Evolutionary conservation across 1,140 invertebrate genomes (phyloP).

Genomic region (Cataglyphis hispanica): DNA sequence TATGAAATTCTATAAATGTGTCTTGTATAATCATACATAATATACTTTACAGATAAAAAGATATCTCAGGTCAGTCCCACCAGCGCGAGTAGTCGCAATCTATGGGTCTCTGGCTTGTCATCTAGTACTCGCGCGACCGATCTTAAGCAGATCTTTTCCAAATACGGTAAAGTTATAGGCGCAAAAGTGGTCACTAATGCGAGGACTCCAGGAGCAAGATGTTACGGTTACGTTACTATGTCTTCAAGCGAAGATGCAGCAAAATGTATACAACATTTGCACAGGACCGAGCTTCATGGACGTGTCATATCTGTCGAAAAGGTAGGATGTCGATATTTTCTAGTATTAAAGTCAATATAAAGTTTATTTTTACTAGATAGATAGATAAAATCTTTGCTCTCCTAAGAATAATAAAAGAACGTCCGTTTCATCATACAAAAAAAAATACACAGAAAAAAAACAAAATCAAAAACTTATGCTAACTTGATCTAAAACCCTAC

Average conservation of each 20-base stretch:
- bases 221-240: slow-evolving; percentile 98
- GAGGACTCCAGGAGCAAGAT: slow-evolving; percentile 94
- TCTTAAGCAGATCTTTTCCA: slow-evolving; percentile 95
- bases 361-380: background rate
- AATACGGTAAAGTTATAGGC: slow-evolving; percentile 97
- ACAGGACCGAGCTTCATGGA: slow-evolving; percentile 96
- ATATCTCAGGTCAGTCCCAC: slow-evolving; percentile 76
- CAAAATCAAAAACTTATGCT: too few relatives aligned
- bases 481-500: too few relatives aligned
- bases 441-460: too few relatives aligned
- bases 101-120: slow-evolving; percentile 97
- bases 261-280: slow-evolving; percentile 95
- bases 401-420: too few relatives aligned
- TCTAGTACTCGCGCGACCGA: slow-evolving; percentile 96
- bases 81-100: slow-evolving; percentile 89
- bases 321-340: slow-evolving; percentile 84
- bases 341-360: too few relatives aligned
- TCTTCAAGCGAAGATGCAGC: slow-evolving; percentile 94
- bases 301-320: slow-evolving; percentile 97
- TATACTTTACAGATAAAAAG: slow-evolving; percentile 82
- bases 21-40: background rate
- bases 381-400: too few relatives aligned
- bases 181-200: slow-evolving; percentile 99
- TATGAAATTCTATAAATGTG: background rate
- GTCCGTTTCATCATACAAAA: too few relatives aligned